Evolutionary conservation across 2,113 vertebrate species (phyloP), one percentile per base, ranked within the genome.

Genomic region (Serinus canaria): DNA sequence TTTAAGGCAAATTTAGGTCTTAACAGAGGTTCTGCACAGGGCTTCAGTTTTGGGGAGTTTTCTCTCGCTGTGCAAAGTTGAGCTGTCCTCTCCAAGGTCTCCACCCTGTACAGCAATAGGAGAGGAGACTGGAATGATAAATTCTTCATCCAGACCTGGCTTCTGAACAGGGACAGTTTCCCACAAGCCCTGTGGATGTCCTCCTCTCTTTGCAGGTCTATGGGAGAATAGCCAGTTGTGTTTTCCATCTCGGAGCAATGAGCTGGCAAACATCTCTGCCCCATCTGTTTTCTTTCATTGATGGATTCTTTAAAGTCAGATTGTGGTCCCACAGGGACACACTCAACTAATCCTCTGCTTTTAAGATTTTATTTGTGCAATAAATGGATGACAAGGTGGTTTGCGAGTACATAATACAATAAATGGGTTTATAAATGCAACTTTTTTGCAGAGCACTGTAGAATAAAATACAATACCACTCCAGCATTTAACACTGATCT

Each of bases 351-450:
- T 97, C 87, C 87, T 95, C 83, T 27, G 72, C 83, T 85, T 93
- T 95, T 92, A 92, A 86, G 84, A 89, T 97, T 97, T 97, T 96
- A 97, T 97, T 95, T 96, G 95, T 60, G 89, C 94, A 93, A 70
- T 96, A 95, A 96, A 78, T 91, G 87, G 95, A 94, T 96, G 96
- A 95, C 92, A 92, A 96, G 88, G 87, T 87, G 62, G 64, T 93
- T 95, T 95, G 88, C 52, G 30, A 96, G 87, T 91, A 89, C 78
- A 84, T 91, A 96, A 87, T 70, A 72, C 91, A 96, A 73, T 77
- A 89, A 95, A 97, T 92, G 90, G 91, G 88, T 94, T 97, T 97
- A 92, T 89, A 97, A 97, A 96, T 93, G 94, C 95, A 97, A 95
- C 85, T 95, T 96, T 97, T 97, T 92, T 94, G 94, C 79, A 62